Conservation (phyloP, 2,113 vertebrate species). For the Maccullochella peelii region DNA sequence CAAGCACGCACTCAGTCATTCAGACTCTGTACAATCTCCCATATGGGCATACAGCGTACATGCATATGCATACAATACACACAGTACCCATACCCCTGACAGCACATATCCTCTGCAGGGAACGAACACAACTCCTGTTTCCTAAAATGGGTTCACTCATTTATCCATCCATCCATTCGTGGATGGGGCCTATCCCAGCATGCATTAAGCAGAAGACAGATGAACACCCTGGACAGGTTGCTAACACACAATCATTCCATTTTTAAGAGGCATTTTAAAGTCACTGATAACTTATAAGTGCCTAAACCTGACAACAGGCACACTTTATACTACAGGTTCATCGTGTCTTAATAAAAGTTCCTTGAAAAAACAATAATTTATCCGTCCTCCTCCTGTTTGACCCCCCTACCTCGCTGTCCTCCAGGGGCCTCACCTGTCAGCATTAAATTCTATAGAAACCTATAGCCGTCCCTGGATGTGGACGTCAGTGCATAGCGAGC, state of each 20-base stretch:
- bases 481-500: conserved; percentile 14
- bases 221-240: not conserved
- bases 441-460: conserved; percentile 42
- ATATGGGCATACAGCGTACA: conserved; percentile 22
- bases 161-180: not conserved
- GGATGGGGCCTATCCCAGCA: not conserved
- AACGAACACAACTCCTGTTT: conserved; percentile 2
- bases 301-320: not conserved
- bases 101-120: conserved; percentile 13
- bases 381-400: conserved; percentile 36
- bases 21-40: not conserved
- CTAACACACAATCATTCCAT: not conserved
- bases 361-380: not conserved
- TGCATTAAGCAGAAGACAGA: not conserved
- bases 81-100: not conserved
- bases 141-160: conserved; percentile 4
- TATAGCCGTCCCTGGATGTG: conserved; percentile 40
- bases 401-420: conserved; percentile 37
- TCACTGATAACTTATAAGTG: not conserved
- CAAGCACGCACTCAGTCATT: conserved; percentile 2
- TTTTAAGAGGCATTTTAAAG: not conserved
- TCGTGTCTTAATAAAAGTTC: not conserved
- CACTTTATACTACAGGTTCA: not conserved
- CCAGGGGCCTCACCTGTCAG: conserved; percentile 69
- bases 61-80: conserved; percentile 32